These are phyloP conservation scores for Tapera naevia DNA, from an alignment of 2,797 vertebrate genomes.

Conservation along the genomic window DNA sequence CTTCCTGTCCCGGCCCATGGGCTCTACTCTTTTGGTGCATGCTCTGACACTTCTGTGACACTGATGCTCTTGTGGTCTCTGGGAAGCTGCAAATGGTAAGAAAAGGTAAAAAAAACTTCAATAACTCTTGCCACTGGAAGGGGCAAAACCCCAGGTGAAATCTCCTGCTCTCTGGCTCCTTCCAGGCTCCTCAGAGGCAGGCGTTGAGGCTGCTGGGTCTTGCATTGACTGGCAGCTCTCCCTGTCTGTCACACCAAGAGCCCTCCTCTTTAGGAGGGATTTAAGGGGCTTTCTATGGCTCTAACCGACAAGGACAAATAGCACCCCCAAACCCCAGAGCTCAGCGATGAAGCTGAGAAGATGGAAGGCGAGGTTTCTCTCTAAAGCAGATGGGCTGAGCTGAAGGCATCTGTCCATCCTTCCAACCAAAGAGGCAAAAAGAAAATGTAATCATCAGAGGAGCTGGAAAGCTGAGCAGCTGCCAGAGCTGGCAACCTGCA, in stretches of 20 bases:
- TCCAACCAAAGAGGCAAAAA: not conserved
- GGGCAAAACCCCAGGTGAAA: not conserved
- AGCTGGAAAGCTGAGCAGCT: not conserved
- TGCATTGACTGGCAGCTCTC: conserved; percentile 14
- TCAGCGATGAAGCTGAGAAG: not conserved
- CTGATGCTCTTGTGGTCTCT: accelerated
- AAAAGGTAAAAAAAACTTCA: not conserved
- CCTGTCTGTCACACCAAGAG: not conserved
- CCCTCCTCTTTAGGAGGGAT: conserved; percentile 64
- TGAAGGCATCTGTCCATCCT: not conserved
- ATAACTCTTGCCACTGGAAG: not conserved
- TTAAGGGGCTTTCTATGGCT: conserved; percentile 62
- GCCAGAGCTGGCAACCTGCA: not conserved
- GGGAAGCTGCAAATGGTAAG: not conserved
- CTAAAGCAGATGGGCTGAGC: not conserved
- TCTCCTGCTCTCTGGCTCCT: not conserved
- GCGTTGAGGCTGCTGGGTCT: not conserved
- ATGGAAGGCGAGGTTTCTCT: not conserved
- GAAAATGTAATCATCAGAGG: not conserved
- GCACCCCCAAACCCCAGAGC: conserved; percentile 2
- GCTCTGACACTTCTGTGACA: accelerated
- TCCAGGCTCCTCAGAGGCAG: not conserved
- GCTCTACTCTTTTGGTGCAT: accelerated
- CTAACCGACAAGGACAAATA: conserved; percentile 45
- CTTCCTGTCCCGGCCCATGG: not conserved